Base-by-base conservation (phyloP, 2,113 vertebrate species). In the Machaerirhynchus nigripectus region DNA sequence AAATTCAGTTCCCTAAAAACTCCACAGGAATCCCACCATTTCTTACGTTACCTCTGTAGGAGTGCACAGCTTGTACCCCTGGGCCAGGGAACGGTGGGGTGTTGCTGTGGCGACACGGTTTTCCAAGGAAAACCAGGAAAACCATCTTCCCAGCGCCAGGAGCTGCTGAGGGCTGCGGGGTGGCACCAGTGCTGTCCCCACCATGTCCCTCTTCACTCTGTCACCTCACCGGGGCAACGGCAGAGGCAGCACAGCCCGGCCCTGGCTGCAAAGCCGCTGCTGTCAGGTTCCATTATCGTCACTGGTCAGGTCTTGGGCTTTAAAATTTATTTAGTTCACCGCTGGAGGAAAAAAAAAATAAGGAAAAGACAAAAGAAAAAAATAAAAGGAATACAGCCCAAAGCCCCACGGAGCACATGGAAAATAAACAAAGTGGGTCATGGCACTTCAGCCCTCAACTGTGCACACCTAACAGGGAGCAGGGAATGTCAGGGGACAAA, bases 41-140 rank as follows among this genome's bases (percentile, higher is more conserved):
- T 49, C 28, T 64, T 8, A 1, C 15, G 3, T 6, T 37, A 14
- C 22, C 31, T 49, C 15, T 35, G 30, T 26, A 31, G 23, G 18
- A 33, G 30, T 1, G 20, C 44, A 30, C 14, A 42, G 53, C 12
- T 15, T 0, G 0, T 31, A 30, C 40, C n/a, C 22, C 4, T 9
- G 7, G 44, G 68, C 28, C 53, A 68, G 40, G 52, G 53, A 47
- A 26, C 7, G 53, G 9, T 6, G 35, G 11, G 7, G 16, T 17
- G 18, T 33, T 71, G 49, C 27, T 13, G 4, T 13, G 53, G 16
- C 23, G 46, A 49, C 23, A 11, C n/a, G 5, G n/a, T 46, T 61
- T 50, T 35, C 73, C 64, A 13, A n/a, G 27, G 44, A 73, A 33
- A 63, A 27, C 1, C 40, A 49, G 33, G 60, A 78, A 30, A 73